Base-by-base conservation (phyloP, 2,797 vertebrate genomes). In the Myoxocephalus aenaeus region DNA sequence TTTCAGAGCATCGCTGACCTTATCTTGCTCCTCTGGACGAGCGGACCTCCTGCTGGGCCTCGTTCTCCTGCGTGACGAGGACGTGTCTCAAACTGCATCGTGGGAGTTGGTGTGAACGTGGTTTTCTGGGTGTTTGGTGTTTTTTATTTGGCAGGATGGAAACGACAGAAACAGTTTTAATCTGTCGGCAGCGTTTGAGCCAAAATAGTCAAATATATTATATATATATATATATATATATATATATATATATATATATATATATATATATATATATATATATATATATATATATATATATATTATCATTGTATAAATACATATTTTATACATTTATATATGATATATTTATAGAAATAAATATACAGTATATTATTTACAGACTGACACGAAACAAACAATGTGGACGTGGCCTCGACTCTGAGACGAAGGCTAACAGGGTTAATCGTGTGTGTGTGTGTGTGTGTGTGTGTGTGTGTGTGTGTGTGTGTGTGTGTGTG, bases 131-230 rank as follows among this genome's bases (percentile, higher is more conserved):
- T 69, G 65, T 82, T 81, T 76, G 80, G 82, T 71, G 69, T 68
- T 83, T 84, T 86, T 76, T 62, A 76, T 82, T 79, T 86, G 84
- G 82, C 87, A 85, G 84, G 38, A 5, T 7, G 65, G 12, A 32
- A n/a, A 69, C 63, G 79, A 50, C 80, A 87, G 14, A 22, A 79
- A 51, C 17, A 18, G 0, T 15, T 72, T 71, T 18, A 18, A 54
- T 75, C 57, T 44, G 38, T 58, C 50, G 5, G 1, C 13, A 2
- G 12, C 2, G n/a, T 61, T 25, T 7, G 20, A 75, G 78, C 68
- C 64, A 38, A 29, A 13, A 58, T 32, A 73, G 74, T 82, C 74
- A 36, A 71, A 4, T n/a, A n/a, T n/a, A n/a, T n/a, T n/a, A n/a
- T n/a, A 34, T 34, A 34, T 34, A 34, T 34, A 34, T 34, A 34